phyloP scores from a whole-genome alignment of 2,888 invertebrate species.

The Galerucella calmariensis region DNA sequence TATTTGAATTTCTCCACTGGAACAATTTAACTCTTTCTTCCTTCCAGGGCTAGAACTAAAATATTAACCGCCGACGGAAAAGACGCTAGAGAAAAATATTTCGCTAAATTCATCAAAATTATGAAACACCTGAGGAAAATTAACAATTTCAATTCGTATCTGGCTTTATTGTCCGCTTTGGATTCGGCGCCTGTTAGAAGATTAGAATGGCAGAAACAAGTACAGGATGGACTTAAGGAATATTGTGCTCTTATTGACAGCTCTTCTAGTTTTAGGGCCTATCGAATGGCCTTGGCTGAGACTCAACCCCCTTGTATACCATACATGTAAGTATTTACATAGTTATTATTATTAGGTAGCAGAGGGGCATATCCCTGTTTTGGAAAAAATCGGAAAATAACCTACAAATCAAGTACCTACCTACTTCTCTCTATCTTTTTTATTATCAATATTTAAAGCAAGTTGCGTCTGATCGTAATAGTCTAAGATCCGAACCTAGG shows the following conservation, averaged over 20 bases:
- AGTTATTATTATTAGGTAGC: not conserved
- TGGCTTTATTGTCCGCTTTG: conserved; percentile 94
- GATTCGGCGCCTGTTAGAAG: conserved; percentile 94
- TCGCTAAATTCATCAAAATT: conserved; percentile 95
- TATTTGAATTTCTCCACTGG: not conserved
- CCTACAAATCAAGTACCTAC: too few species aligned
- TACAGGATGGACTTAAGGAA: conserved; percentile 91
- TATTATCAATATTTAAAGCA: too few species aligned
- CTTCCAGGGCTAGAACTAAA: conserved; percentile 83
- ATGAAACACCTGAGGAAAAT: conserved; percentile 97
- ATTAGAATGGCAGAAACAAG: conserved; percentile 93
- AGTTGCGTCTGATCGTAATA: too few species aligned
- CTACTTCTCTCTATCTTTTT: too few species aligned
- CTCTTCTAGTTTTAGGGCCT: conserved; percentile 97
- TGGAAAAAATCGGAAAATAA: too few species aligned
- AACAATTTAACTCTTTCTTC: too few species aligned
- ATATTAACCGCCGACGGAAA: conserved; percentile 95
- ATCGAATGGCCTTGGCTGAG: conserved; percentile 92
- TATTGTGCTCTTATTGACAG: conserved; percentile 97
- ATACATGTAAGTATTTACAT: conserved; percentile 84
- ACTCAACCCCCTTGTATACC: conserved; percentile 99
- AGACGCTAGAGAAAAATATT: conserved; percentile 90
- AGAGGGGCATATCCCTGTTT: too few species aligned
- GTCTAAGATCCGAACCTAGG: too few species aligned
- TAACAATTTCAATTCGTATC: conserved; percentile 98